phyloP scores from a whole-genome alignment of 2,888 invertebrate species.

The Synergus laeviventris region DNA sequence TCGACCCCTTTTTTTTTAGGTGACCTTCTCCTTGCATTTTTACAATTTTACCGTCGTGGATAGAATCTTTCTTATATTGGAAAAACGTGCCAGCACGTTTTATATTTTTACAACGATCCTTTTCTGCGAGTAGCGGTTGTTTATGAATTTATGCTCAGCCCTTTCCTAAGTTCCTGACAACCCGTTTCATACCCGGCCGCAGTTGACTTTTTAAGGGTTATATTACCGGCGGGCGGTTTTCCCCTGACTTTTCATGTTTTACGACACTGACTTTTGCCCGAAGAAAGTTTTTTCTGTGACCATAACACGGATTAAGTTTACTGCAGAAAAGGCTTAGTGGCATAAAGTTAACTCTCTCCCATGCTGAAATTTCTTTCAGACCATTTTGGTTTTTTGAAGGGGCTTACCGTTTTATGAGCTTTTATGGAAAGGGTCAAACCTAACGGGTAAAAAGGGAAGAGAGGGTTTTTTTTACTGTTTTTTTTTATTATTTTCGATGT shows the following conservation, averaged over 20 bases:
- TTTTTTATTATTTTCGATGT: slow-evolving; percentile 54
- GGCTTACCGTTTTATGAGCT: slow-evolving; percentile 59
- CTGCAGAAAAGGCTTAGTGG: slow-evolving; percentile 70
- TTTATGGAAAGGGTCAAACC: slow-evolving; percentile 43
- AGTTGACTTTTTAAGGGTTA: slow-evolving; percentile 60
- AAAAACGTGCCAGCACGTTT: slow-evolving; percentile 45
- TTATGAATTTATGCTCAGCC: slow-evolving; percentile 70
- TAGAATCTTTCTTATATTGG: slow-evolving; percentile 30
- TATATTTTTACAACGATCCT: slow-evolving; percentile 50
- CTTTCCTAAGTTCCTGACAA: slow-evolving; percentile 49
- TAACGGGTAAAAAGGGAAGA: slow-evolving; percentile 35
- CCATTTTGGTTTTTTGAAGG: slow-evolving; percentile 47
- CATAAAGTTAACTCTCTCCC: slow-evolving; percentile 68
- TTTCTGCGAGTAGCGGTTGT: slow-evolving; percentile 62
- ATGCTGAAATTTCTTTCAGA: slow-evolving; percentile 37
- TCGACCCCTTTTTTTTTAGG: slow-evolving; percentile 30
- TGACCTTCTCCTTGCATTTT: slow-evolving; percentile 11
- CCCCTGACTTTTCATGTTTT: slow-evolving; percentile 58
- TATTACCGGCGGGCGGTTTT: slow-evolving; percentile 60
- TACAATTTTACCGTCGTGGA: slow-evolving; percentile 4
- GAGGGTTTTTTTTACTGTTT: slow-evolving; percentile 48
- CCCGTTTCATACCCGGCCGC: slow-evolving; percentile 51
- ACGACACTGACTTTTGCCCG: slow-evolving; percentile 51
- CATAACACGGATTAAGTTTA: slow-evolving; percentile 68
- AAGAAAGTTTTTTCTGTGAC: slow-evolving; percentile 35